phyloP scores from a whole-genome alignment of 2,113 vertebrate species.

The Atrichornis clamosus region DNA sequence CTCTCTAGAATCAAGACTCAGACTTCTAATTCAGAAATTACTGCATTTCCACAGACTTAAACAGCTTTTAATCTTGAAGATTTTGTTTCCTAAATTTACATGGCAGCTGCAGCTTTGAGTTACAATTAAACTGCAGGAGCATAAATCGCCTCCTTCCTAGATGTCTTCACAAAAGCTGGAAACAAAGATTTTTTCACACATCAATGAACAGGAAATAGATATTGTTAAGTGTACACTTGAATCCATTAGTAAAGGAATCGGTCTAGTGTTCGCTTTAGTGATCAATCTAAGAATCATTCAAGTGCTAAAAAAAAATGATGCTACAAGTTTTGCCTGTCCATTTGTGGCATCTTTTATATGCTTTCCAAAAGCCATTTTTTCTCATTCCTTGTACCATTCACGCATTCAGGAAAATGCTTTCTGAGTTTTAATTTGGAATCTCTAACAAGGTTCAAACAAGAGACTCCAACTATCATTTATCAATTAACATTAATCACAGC shows the following conservation, averaged over 20 bases:
- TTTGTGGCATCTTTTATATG: neutral
- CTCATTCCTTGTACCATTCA: neutral
- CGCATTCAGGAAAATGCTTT: neutral
- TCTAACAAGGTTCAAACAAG: conserved; percentile 47
- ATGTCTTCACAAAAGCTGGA: neutral
- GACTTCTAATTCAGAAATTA: neutral
- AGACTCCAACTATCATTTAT: conserved; percentile 51
- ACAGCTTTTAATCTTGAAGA: neutral
- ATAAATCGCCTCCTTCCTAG: neutral
- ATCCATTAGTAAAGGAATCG: neutral
- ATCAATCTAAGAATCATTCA: neutral
- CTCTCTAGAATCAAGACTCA: neutral
- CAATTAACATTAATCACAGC: conserved; percentile 64
- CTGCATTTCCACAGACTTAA: neutral
- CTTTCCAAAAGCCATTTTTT: neutral
- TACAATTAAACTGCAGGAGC: neutral
- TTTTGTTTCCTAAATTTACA: neutral
- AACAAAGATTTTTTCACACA: neutral
- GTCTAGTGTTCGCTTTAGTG: neutral
- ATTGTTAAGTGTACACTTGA: neutral
- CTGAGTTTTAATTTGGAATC: neutral
- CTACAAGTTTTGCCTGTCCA: neutral
- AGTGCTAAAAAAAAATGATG: neutral
- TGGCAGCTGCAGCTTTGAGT: neutral
- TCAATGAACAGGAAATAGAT: neutral